Evolutionary conservation across 2,113 vertebrate species (phyloP), one percentile per base, ranked within the genome.

Genomic region (Sigmodon hispidus): DNA sequence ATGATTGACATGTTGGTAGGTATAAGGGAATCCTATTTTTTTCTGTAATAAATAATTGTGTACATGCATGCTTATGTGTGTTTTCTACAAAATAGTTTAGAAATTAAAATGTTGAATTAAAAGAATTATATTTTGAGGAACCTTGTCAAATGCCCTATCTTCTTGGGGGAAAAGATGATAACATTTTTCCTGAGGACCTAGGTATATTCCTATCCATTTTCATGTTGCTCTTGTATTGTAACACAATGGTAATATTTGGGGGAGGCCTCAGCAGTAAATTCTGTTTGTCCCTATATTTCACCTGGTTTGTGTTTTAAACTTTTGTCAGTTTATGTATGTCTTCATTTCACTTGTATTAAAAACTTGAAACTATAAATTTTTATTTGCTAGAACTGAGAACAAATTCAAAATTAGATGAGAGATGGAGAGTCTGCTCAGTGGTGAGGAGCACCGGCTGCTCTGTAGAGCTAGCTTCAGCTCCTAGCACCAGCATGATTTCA

Each of bases 1-100:
- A 94, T 92, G 63, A 57, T 72, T 96, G 36, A 48, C 50, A 87
- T 61, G 93, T 52, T 86, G 52, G 75, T 19, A 96, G 57, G n/a
- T 43, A 94, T 59, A 10, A 63, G 55, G 1, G 24, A 91, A 91
- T 86, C 34, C 85, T 22, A 63, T 50, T 72, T 90, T 45, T 34
- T 21, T 12, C 17, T 83, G 40, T n/a, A 92, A 61, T 77, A 19
- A 59, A 84, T 34, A 83, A 40, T 48, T 83, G 70, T 57, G 17
- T 50, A 8, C 24, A 48, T 40, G 11, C 2, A 52, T 55, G 24
- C 61, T 84, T 40, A 75, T 8, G 50, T 50, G 21, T 50, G 21
- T 76, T 76, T 69, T 67, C 79, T 76, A 50, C 43, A 67, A 48
- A 48, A 67, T 2, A 67, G 43, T 69, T 69, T 36, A 69, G 57